phyloP scores from a whole-genome alignment of 2,797 vertebrate species.

The Manis javanica region DNA sequence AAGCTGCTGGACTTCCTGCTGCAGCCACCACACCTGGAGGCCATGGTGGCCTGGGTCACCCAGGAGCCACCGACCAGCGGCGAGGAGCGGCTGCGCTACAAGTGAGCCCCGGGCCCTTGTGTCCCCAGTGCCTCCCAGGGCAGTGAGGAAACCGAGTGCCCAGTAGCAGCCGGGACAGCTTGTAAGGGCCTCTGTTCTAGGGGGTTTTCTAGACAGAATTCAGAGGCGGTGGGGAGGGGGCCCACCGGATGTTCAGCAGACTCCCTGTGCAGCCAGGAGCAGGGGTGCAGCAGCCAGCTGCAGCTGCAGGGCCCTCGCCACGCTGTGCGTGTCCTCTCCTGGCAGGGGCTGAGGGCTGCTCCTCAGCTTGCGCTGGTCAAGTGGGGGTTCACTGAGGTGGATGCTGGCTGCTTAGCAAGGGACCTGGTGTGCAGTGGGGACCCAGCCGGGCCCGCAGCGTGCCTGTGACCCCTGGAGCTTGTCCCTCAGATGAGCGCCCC shows the following conservation, averaged over 20 bases:
- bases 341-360: not conserved
- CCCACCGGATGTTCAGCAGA: too few species aligned
- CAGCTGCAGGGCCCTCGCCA: too few species aligned
- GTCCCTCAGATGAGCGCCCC: not conserved
- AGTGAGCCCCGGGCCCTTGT: conserved; percentile 75
- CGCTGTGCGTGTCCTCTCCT: not conserved
- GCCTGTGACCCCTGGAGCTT: not conserved
- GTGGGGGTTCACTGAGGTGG: not conserved
- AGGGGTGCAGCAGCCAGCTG: too few species aligned
- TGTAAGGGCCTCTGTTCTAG: too few species aligned
- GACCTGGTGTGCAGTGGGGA: not conserved
- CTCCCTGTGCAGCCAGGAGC: too few species aligned
- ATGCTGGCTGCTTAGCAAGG: not conserved
- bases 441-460: not conserved
- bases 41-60: conserved; percentile 86
- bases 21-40: conserved; percentile 84
- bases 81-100: conserved; percentile 87
- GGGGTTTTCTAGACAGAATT: too few species aligned
- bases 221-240: too few species aligned
- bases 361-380: not conserved
- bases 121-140: not conserved
- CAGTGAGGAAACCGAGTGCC: too few species aligned
- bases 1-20: conserved; percentile 87
- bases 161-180: too few species aligned
- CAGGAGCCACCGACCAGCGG: conserved; percentile 84